phyloP scores from a whole-genome alignment of 2,113 vertebrate species.

The Lampris incognitus region DNA sequence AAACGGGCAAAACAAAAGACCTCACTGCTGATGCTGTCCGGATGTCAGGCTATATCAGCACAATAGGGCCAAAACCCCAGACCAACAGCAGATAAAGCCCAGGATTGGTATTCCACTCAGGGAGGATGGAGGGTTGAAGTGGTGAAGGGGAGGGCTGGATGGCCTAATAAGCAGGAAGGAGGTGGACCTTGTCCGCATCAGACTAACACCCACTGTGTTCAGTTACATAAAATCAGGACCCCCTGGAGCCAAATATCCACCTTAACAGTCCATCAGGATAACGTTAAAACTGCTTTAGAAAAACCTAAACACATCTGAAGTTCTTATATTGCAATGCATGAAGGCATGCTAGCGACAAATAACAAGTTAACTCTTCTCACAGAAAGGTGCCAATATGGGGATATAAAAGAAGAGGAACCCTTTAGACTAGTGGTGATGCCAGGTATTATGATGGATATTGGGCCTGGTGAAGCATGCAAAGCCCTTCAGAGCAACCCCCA shows the following conservation, averaged over 20 bases:
- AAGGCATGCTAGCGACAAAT: not conserved
- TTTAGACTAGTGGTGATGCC: not conserved
- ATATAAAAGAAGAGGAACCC: not conserved
- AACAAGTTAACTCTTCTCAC: not conserved
- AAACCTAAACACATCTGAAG: not conserved
- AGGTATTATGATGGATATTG: constrained; percentile 32
- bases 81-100: constrained; percentile 60
- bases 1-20: constrained; percentile 67
- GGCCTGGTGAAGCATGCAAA: constrained; percentile 22
- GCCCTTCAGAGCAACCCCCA: constrained; percentile 17
- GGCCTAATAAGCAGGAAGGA: not conserved
- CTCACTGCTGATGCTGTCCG: constrained; percentile 64
- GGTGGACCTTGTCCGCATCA: constrained; percentile 15
- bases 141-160: not conserved
- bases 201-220: not conserved
- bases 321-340: not conserved
- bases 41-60: constrained; percentile 67
- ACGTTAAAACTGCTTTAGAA: not conserved
- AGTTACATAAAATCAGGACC: constrained; percentile 35
- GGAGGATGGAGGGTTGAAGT: constrained; percentile 16
- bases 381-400: not conserved
- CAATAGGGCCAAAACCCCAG: constrained; percentile 62
- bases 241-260: not conserved
- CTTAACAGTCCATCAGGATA: not conserved
- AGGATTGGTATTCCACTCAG: constrained; percentile 57